A percentile compares a stretch with the other conserved stretches of the same genome.
phyloP scores from a whole-genome alignment of 2,113 vertebrate genomes.

The Syrmaticus mikado region DNA sequence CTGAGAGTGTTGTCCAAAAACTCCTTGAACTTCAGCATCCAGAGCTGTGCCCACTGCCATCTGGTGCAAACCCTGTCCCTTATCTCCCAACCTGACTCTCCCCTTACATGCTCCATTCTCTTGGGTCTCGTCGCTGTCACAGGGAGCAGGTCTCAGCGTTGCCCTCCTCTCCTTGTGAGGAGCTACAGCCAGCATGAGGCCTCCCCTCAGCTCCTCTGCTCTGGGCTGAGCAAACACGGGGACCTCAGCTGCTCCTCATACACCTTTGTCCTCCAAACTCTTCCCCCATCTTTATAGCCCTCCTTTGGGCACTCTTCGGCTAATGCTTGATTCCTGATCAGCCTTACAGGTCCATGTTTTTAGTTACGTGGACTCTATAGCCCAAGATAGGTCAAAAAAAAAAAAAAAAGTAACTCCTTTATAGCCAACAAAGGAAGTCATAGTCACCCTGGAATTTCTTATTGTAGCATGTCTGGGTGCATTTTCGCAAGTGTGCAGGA shows the following conservation, averaged over 20 bases:
- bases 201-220: background rate
- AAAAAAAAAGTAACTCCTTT: background rate
- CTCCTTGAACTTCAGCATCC: background rate
- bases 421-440: background rate
- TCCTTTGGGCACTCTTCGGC: background rate
- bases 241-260: background rate
- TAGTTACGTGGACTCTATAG: background rate
- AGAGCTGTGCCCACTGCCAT: no score
- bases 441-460: background rate
- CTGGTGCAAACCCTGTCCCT: background rate
- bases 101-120: background rate
- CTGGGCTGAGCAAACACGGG: background rate
- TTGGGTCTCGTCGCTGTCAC: background rate
- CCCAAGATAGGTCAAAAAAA: background rate
- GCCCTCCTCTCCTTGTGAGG: no score
- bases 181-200: background rate
- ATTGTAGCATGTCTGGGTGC: background rate
- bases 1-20: background rate
- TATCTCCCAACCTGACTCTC: background rate
- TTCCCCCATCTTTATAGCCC: background rate
- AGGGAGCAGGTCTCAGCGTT: background rate
- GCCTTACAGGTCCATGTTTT: rapidly evolving
- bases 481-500: background rate
- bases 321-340: background rate
- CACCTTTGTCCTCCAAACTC: background rate